A percentile compares a stretch with the other conserved stretches of the same genome.
Evolutionary conservation across 2,888 invertebrate genomes (phyloP).

Genomic region (Danaus chrysippus): DNA sequence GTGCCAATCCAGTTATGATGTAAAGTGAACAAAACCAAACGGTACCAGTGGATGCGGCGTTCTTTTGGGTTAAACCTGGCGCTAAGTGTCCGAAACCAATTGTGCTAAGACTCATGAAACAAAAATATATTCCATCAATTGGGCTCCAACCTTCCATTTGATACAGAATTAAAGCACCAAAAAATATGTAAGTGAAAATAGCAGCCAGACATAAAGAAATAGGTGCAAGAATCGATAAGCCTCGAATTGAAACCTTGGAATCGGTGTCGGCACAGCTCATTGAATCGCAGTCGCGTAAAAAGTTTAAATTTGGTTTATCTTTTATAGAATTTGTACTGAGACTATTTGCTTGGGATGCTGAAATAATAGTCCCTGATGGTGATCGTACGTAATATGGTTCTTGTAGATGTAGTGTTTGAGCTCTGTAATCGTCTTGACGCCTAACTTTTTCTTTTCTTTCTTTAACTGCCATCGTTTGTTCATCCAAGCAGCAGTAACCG

Average conservation of each 20-base stretch:
- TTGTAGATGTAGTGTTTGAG: conserved; percentile 81
- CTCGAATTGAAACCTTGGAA: conserved; percentile 83
- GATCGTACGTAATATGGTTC: conserved; percentile 85
- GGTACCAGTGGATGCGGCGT: conserved; percentile 80
- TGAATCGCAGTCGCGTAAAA: conserved; percentile 73
- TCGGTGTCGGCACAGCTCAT: conserved; percentile 83
- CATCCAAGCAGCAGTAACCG: conserved; percentile 92
- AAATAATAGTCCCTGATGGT: conserved; percentile 75
- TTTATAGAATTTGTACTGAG: conserved; percentile 65
- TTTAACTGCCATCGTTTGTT: conserved; percentile 88
- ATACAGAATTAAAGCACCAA: conserved; percentile 93
- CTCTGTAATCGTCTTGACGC: conserved; percentile 82
- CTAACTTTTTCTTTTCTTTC: conserved; percentile 88
- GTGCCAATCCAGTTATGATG: conserved; percentile 92
- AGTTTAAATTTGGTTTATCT: conserved; percentile 67
- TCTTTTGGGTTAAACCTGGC: conserved; percentile 81
- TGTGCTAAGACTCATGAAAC: conserved; percentile 96
- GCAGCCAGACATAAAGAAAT: conserved; percentile 92
- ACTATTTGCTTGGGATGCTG: conserved; percentile 73
- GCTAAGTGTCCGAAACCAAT: conserved; percentile 94
- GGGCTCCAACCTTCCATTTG: conserved; percentile 96
- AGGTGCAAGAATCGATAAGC: conserved; percentile 91
- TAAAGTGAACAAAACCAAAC: conserved; percentile 95
- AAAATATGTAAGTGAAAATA: conserved; percentile 93
- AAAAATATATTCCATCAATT: conserved; percentile 95